These are phyloP conservation scores for Chironomus riparius DNA, from an alignment of 2,888 invertebrate genomes.

Conservation along the genomic window DNA sequence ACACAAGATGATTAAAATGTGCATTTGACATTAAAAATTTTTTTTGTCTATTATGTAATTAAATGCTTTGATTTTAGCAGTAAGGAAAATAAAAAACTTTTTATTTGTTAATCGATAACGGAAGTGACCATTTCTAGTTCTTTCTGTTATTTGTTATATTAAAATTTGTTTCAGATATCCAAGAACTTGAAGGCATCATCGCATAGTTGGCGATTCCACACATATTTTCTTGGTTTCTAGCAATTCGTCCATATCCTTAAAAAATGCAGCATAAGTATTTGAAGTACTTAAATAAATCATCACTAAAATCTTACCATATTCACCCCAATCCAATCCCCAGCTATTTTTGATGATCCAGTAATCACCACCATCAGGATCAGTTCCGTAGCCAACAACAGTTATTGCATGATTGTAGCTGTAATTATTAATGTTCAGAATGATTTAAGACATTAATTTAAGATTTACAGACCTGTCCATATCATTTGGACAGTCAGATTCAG, in stretches of 20 bases:
- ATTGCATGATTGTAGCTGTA: neutral
- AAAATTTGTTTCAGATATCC: neutral
- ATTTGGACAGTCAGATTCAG: neutral
- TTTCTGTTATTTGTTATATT: no score
- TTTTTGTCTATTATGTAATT: neutral
- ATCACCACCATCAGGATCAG: neutral
- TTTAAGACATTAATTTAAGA: neutral
- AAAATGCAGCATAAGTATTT: neutral
- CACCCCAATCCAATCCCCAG: neutral
- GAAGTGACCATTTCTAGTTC: no score
- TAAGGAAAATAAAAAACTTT: neutral
- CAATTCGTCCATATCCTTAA: neutral
- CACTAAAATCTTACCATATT: neutral
- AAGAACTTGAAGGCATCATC: neutral
- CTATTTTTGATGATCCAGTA: neutral
- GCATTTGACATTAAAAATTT: neutral
- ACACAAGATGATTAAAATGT: neutral
- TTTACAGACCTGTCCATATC: neutral
- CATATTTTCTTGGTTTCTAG: neutral
- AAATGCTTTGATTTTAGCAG: neutral
- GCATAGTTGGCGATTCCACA: slow-evolving; percentile 9
- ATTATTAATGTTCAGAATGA: neutral
- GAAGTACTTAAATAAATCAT: no score
- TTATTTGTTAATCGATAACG: no score
- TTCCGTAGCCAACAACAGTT: neutral